Evolutionary conservation across 2,113 vertebrate genomes (phyloP).

Genomic region (Mustela lutreola): DNA sequence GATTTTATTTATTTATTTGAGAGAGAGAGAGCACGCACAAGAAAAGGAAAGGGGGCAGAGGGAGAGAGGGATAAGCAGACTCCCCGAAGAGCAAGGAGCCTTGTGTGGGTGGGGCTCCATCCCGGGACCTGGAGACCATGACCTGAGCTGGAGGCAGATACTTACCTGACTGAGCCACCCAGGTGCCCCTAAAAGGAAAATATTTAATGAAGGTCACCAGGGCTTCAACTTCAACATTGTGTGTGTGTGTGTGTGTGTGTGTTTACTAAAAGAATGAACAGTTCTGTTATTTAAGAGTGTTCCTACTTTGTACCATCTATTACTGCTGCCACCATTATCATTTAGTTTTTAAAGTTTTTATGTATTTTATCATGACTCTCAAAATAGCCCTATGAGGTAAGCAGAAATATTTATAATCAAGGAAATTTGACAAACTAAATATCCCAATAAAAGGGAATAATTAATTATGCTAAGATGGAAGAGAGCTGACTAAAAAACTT

Average conservation of each 20-base stretch:
- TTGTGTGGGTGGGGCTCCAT: too few relatives aligned
- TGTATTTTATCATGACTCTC: constrained; percentile 5
- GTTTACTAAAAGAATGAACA: not conserved
- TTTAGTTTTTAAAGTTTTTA: not conserved
- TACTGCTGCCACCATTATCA: not conserved
- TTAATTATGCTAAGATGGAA: constrained; percentile 47
- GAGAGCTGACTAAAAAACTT: not conserved
- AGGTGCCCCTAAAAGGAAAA: not conserved
- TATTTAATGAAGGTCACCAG: not conserved
- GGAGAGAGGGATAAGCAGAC: too few relatives aligned
- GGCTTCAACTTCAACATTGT: constrained; percentile 16
- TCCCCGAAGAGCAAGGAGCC: too few relatives aligned
- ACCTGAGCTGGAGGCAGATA: too few relatives aligned
- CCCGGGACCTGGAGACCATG: too few relatives aligned
- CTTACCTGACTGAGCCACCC: too few relatives aligned
- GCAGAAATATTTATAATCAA: constrained; percentile 48
- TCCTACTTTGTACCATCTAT: not conserved
- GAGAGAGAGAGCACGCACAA: too few relatives aligned
- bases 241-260: not conserved
- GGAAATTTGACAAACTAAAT: not conserved
- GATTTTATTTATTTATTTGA: too few relatives aligned
- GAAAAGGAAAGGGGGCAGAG: too few relatives aligned
- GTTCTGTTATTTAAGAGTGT: not conserved
- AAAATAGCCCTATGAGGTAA: not conserved
- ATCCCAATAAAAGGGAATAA: not conserved